Evolutionary conservation across 2,113 vertebrate genomes (phyloP).

Genomic region (Dryoscopus gambensis): DNA sequence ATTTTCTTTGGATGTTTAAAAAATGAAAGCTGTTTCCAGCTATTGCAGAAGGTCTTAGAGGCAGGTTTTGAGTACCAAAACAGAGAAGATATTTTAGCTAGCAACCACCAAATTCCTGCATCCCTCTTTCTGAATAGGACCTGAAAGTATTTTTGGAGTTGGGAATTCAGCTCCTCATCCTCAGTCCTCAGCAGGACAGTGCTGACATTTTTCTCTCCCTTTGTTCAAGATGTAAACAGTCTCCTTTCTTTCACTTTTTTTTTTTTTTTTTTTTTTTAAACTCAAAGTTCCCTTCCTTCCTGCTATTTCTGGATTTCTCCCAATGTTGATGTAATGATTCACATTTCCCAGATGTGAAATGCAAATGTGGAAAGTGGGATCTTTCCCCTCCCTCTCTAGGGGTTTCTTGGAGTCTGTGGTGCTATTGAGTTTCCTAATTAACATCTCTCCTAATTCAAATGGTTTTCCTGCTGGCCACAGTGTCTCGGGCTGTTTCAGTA

Average conservation of each 20-base stretch:
- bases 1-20: not conserved
- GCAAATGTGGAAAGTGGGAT: not conserved
- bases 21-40: not conserved
- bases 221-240: not conserved
- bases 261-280: too few species aligned
- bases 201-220: not conserved
- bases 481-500: not conserved
- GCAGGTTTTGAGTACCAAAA: not conserved
- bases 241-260: not conserved
- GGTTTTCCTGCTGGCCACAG: not conserved
- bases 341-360: slow-evolving; percentile 28
- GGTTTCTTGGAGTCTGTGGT: not conserved
- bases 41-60: not conserved
- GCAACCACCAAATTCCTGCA: not conserved
- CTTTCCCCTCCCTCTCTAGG: not conserved
- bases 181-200: not conserved
- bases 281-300: not conserved
- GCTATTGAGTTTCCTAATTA: not conserved
- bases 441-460: not conserved
- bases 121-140: not conserved
- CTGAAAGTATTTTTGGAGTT: not conserved
- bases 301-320: slow-evolving; percentile 4
- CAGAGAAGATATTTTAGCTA: not conserved
- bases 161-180: not conserved
- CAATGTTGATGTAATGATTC: not conserved